phyloP scores from a whole-genome alignment of 1,140 invertebrate species.

The Aphidius ervi region DNA sequence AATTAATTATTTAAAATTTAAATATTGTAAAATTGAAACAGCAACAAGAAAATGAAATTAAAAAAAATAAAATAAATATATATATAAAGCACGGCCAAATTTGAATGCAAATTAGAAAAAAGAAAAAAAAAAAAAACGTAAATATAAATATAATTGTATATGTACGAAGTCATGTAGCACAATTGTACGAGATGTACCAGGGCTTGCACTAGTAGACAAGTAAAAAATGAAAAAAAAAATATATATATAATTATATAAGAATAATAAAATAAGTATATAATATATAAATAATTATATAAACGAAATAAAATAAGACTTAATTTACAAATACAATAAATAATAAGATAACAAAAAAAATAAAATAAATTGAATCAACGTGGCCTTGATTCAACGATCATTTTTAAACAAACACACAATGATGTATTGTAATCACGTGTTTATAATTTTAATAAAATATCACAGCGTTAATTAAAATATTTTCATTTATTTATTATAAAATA shows the following conservation, averaged over 20 bases:
- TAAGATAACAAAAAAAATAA: slow-evolving; percentile 21
- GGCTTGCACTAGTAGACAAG: no score
- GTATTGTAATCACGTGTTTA: slow-evolving; percentile 40
- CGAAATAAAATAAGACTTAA: slow-evolving; percentile 21
- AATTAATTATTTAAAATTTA: no score
- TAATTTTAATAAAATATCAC: slow-evolving; percentile 42
- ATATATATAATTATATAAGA: slow-evolving; percentile 13
- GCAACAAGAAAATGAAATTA: no score
- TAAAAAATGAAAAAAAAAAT: not conserved
- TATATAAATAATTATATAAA: slow-evolving; percentile 14
- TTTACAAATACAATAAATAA: slow-evolving; percentile 7
- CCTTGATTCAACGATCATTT: slow-evolving; percentile 42
- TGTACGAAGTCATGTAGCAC: no score
- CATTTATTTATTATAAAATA: not conserved
- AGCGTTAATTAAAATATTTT: slow-evolving; percentile 28
- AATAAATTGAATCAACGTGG: slow-evolving; percentile 37
- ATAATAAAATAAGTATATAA: not conserved
- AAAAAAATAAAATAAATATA: no score
- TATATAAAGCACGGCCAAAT: no score
- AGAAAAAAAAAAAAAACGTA: no score
- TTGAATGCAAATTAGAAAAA: no score
- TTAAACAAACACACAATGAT: slow-evolving; percentile 32
- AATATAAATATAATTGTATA: no score
- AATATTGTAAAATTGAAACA: no score
- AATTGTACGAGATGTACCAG: no score